Evolutionary conservation across 2,113 vertebrate species (phyloP).

Genomic region (Indicator indicator): DNA sequence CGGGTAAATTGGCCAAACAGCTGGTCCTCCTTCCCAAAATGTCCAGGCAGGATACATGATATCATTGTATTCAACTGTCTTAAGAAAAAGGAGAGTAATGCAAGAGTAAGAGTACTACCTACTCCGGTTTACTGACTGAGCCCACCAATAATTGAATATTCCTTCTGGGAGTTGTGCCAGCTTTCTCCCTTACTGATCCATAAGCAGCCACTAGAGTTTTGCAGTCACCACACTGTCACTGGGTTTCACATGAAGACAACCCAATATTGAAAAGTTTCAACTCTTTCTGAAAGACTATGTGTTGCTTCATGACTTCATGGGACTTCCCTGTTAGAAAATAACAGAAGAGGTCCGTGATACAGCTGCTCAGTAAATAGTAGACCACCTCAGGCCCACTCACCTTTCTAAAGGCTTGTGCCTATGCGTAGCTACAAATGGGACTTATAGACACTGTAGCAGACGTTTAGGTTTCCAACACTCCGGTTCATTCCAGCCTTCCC

Average conservation of each 20-base stretch:
- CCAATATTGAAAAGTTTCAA: not conserved
- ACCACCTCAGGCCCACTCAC: not conserved
- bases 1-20: constrained; percentile 98
- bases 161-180: not conserved
- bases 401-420: not conserved
- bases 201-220: not conserved
- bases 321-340: not conserved
- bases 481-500: not conserved
- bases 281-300: not conserved
- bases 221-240: not conserved
- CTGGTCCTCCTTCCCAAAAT: constrained; percentile 98
- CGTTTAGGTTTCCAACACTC: not conserved
- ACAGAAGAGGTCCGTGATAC: not conserved
- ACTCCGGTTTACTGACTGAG: not conserved
- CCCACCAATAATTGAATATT: fast-evolving
- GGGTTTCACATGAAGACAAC: not conserved
- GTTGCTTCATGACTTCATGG: not conserved
- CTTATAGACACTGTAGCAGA: not conserved
- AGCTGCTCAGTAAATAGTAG: not conserved
- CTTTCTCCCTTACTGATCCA: fast-evolving
- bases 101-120: not conserved
- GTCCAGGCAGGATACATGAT: constrained; percentile 99
- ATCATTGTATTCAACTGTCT: constrained; percentile 93
- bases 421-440: not conserved
- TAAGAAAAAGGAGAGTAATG: constrained; percentile 5